Conservation (phyloP, 2,113 vertebrate species). For the Benitochromis conjunctus region DNA sequence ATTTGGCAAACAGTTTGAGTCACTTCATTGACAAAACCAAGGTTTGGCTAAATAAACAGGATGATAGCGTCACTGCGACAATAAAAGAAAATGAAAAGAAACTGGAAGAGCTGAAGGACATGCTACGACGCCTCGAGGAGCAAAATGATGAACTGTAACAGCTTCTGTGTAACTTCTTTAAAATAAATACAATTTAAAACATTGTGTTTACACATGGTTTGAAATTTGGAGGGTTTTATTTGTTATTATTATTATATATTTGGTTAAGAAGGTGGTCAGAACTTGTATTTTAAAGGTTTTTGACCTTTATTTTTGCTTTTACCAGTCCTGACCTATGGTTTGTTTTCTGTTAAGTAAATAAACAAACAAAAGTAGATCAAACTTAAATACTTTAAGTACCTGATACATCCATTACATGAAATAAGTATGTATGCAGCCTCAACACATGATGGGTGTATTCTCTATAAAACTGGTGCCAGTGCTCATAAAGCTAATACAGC, state of each 20-base stretch:
- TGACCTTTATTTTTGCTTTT: neutral
- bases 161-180: neutral
- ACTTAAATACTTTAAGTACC: too few species aligned
- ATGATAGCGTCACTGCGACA: neutral
- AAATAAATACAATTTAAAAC: neutral
- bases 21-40: neutral
- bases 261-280: neutral
- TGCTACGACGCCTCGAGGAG: neutral
- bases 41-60: neutral
- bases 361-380: fast-evolving
- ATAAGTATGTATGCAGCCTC: neutral
- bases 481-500: neutral
- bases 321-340: neutral
- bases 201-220: neutral
- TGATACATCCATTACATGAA: neutral
- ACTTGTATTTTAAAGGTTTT: neutral
- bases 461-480: neutral
- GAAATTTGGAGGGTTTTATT: neutral
- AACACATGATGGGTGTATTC: neutral
- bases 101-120: neutral
- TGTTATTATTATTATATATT: neutral
- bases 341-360: neutral
- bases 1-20: neutral
- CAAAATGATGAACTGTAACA: neutral
- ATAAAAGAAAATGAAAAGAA: neutral